Percentiles rank a stretch among this genome's conserved stretches.
phyloP scores from a whole-genome alignment of 1,140 invertebrate species.

The Palaemon carinicauda region DNA sequence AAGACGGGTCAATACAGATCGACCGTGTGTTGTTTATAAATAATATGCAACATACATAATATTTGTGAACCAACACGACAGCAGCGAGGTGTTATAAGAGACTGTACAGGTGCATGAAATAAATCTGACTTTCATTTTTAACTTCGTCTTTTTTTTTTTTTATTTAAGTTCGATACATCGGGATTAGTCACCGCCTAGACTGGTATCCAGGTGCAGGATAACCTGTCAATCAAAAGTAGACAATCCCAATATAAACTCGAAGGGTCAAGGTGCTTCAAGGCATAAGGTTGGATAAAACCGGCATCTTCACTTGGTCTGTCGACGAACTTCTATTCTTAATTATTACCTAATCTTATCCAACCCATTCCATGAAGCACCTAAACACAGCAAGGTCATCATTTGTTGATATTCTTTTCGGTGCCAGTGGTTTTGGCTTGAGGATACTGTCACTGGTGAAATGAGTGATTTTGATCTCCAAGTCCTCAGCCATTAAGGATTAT shows the following conservation, averaged over 20 bases:
- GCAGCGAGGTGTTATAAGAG: slow-evolving; percentile 26
- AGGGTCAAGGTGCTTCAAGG: too few species aligned
- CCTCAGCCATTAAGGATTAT: neutral
- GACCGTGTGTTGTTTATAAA: slow-evolving; percentile 30
- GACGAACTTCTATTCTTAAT: too few species aligned
- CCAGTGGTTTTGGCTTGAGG: neutral
- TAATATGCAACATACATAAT: slow-evolving; percentile 31
- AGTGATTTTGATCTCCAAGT: neutral
- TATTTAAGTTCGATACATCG: slow-evolving; percentile 3
- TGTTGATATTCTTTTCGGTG: neutral
- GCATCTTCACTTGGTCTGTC: too few species aligned
- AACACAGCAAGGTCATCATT: neutral
- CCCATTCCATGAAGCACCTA: neutral
- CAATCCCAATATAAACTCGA: too few species aligned
- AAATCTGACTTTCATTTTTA: neutral
- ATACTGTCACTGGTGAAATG: slow-evolving; percentile 25
- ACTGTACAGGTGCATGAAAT: slow-evolving; percentile 38
- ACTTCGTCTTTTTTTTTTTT: neutral
- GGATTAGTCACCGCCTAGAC: neutral
- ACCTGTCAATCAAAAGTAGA: neutral
- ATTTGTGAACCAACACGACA: slow-evolving; percentile 36
- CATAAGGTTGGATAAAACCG: too few species aligned
- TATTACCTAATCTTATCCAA: too few species aligned
- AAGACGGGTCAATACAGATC: neutral
- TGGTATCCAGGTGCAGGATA: slow-evolving; percentile 11